Conservation (phyloP, 2,797 vertebrate genomes). For the Anomalospiza imberbis region DNA sequence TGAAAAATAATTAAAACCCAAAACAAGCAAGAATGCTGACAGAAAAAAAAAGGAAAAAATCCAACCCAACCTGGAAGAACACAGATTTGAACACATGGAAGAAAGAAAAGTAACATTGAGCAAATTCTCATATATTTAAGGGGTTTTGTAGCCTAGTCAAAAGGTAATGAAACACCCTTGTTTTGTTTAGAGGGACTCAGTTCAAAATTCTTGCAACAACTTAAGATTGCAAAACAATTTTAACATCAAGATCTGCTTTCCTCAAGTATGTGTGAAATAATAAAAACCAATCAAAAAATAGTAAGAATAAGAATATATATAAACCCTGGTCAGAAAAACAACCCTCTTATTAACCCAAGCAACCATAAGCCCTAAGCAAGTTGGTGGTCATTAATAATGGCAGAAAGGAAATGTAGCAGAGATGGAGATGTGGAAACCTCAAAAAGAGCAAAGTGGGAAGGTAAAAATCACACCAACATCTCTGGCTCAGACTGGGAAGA, state of each 20-base stretch:
- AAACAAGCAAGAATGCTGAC: neutral
- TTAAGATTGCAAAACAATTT: neutral
- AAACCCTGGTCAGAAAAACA: neutral
- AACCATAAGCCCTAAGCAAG: neutral
- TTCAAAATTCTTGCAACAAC: neutral
- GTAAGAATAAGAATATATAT: neutral
- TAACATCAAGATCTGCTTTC: neutral
- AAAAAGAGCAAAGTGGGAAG: neutral
- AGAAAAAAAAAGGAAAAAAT: fast-evolving
- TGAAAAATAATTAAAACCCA: neutral
- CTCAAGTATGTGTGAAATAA: neutral
- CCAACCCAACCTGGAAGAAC: neutral
- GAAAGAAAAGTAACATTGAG: neutral
- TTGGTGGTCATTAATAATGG: fast-evolving
- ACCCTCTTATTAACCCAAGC: neutral
- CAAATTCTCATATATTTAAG: neutral
- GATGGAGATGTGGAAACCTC: neutral
- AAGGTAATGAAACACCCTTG: neutral
- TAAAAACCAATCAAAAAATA: neutral
- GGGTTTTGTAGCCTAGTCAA: neutral
- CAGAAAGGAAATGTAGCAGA: neutral
- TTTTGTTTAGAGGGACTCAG: neutral
- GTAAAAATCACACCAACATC: neutral
- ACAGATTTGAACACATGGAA: neutral
- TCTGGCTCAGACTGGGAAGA: neutral